Evolutionary conservation across 2,797 vertebrate species (phyloP), one percentile per base, ranked within the genome.

Genomic region (Gambelia wislizenii): DNA sequence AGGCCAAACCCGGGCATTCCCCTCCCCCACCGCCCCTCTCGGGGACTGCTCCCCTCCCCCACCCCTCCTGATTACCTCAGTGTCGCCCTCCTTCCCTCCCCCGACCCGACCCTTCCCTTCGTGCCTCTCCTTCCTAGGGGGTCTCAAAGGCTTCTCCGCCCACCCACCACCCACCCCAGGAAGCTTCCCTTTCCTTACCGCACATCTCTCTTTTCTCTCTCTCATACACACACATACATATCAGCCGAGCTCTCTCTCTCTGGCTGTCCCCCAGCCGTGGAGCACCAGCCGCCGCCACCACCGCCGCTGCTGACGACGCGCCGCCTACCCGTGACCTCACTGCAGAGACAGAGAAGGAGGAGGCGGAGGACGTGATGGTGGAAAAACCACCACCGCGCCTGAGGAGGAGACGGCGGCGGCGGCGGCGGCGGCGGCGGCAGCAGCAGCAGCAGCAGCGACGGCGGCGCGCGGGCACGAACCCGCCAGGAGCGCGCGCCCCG

Each of bases 321-420:
- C 90, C 90, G 89, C 94, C 91, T 87, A 94, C 96, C 94, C 95
- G 94, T 96, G 96, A 96, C 95, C 96, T 97, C 97, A 97, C 97
- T 96, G 97, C 96, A 91, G 96, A 96, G 96, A 96, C 96, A 52
- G 72, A 14, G 44, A 47, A 59, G 79, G 95, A 91, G 93, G 94
- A 92, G 92, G 94, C 87, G 92, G 93, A 94, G 94, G 90, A 93
- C 90, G 90, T 78, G 91, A 91, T 89, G 89, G 93, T 89, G 76
- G 77, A 70, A 54, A 72, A 87, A 56, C 86, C 67, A 27, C 86
- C 67, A 27, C 86, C 77, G 92, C 91, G 94, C 87, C 94, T 92
- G 93, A 92, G 92, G 89, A 94, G 89, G 90, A 92, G 88, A 84
- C 70, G 72, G 81, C 16, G 33, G 61, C 75, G 67, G 70, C 6